These are phyloP conservation scores for Trichogramma evanescens DNA, from an alignment of 2,888 invertebrate genomes.

Conservation along the genomic window DNA sequence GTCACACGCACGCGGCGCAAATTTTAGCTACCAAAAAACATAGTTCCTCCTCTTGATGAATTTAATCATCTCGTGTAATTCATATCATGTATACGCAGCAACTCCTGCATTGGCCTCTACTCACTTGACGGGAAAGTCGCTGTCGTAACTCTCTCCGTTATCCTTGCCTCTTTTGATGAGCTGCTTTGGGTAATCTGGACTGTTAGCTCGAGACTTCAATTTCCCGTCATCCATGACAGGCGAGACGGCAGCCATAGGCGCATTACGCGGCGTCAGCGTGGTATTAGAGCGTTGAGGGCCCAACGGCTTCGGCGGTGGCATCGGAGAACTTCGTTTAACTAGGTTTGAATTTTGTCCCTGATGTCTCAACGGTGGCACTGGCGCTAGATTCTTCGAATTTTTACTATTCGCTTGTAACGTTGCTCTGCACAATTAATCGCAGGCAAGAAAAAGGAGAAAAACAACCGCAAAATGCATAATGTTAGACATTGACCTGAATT, in stretches of 20 bases:
- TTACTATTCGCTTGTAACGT: constrained; percentile 39
- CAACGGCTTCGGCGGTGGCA: constrained; percentile 32
- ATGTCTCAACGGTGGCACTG: constrained; percentile 43
- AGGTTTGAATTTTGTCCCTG: constrained; percentile 19
- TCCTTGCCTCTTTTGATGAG: constrained; percentile 40
- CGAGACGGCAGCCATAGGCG: constrained; percentile 44
- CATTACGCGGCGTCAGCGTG: constrained; percentile 41
- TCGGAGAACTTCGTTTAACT: background rate
- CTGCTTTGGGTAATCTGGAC: constrained; percentile 43
- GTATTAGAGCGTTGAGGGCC: constrained; percentile 45
- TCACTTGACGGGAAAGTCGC: constrained; percentile 44
- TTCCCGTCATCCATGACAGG: constrained; percentile 44
- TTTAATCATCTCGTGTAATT: too few relatives aligned
- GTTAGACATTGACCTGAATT: too few relatives aligned
- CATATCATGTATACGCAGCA: too few relatives aligned
- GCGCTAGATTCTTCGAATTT: constrained; percentile 39
- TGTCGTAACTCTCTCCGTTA: constrained; percentile 41
- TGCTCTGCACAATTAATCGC: constrained; percentile 24
- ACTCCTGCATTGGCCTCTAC: constrained; percentile 10
- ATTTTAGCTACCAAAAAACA: too few relatives aligned
- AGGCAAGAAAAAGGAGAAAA: too few relatives aligned
- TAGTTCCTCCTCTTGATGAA: too few relatives aligned
- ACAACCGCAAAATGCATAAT: too few relatives aligned
- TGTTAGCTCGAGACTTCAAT: constrained; percentile 38
- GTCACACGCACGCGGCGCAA: too few relatives aligned